Conservation (phyloP, 2,888 invertebrate genomes). For the Thera obeliscata region DNA sequence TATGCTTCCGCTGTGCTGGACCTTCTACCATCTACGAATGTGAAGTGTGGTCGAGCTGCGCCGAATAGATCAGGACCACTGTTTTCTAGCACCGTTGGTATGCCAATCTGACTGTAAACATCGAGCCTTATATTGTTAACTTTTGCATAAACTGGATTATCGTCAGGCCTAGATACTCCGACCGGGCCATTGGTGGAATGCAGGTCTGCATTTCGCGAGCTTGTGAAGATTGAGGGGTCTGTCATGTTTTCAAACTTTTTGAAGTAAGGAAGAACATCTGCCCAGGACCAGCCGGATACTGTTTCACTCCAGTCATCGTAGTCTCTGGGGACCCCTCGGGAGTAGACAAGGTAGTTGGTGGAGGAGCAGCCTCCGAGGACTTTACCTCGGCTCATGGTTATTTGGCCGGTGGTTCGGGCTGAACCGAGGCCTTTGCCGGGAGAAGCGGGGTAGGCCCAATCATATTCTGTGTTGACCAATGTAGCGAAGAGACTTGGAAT, state of each 20-base stretch:
- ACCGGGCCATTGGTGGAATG: slow-evolving; percentile 63
- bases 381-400: slow-evolving; percentile 56
- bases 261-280: slow-evolving; percentile 56
- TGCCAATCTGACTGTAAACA: slow-evolving; percentile 59
- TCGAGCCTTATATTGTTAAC: slow-evolving; percentile 53
- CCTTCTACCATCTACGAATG: slow-evolving; percentile 61
- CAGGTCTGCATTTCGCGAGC: slow-evolving; percentile 48
- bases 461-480: slow-evolving; percentile 54
- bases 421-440: slow-evolving; percentile 51
- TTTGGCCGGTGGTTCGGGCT: slow-evolving; percentile 45
- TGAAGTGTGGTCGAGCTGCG: slow-evolving; percentile 55
- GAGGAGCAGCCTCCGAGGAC: slow-evolving; percentile 63
- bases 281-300: slow-evolving; percentile 64
- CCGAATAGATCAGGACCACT: slow-evolving; percentile 57
- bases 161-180: slow-evolving; percentile 51
- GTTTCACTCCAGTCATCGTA: slow-evolving; percentile 56
- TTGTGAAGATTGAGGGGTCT: slow-evolving; percentile 50
- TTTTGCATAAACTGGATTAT: slow-evolving; percentile 44
- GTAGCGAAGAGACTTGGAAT: slow-evolving; percentile 57
- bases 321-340: slow-evolving; percentile 59
- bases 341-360: slow-evolving; percentile 58
- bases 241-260: slow-evolving; percentile 63
- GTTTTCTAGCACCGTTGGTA: slow-evolving; percentile 54
- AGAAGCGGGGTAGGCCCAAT: slow-evolving; percentile 54
- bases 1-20: slow-evolving; percentile 73